Percentiles rank a stretch among this genome's conserved stretches.
phyloP scores from a whole-genome alignment of 2,797 vertebrate species.

The Sebastes steindachneri region DNA sequence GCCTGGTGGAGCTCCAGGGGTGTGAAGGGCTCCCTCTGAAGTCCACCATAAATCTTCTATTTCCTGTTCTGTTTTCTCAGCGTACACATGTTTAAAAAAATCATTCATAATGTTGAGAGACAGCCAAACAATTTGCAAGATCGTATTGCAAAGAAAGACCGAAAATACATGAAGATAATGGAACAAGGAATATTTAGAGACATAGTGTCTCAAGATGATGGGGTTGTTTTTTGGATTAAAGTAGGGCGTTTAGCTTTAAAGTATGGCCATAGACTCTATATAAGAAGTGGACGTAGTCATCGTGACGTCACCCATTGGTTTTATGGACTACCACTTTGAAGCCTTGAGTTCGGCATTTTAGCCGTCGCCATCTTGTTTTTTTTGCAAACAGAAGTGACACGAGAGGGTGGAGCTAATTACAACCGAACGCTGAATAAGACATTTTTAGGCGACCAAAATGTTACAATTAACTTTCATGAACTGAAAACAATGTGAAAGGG shows the following conservation, averaged over 20 bases:
- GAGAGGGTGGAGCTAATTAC: no score
- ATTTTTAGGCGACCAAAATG: no score
- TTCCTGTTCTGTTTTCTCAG: conserved; percentile 44
- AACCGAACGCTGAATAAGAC: no score
- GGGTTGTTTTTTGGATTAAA: not conserved
- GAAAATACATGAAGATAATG: not conserved
- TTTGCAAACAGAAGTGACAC: no score
- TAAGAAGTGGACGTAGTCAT: accelerated
- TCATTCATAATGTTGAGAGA: not conserved
- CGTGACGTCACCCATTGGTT: no score
- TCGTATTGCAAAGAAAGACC: not conserved
- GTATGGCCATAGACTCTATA: not conserved
- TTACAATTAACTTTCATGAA: no score
- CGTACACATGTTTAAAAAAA: not conserved
- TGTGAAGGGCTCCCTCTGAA: conserved; percentile 47
- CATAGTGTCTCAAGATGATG: no score
- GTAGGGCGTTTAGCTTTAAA: not conserved
- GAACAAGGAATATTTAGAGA: not conserved
- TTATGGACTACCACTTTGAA: no score
- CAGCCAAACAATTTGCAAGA: not conserved
- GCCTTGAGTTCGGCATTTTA: no score
- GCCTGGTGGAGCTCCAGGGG: conserved; percentile 28
- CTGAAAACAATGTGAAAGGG: no score
- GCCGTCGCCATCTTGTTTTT: no score
- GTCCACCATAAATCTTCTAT: conserved; percentile 59